Base-by-base conservation (phyloP, 2,888 invertebrate genomes). In the Osmoderma eremita region DNA sequence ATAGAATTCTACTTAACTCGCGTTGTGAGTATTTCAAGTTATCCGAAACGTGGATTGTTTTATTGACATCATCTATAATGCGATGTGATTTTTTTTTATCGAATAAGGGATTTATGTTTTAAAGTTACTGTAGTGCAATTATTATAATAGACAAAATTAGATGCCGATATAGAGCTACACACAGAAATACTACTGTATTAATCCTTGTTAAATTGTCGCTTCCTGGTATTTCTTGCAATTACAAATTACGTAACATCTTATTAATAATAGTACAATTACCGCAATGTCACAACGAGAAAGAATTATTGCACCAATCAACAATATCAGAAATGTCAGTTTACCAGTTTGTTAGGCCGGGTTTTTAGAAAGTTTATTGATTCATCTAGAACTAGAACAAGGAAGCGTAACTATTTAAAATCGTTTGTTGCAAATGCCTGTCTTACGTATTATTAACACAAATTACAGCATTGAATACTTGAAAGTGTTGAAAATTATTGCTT, bases 361-460 rank as follows among this genome's bases (percentile, higher is more conserved):
- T 53, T 64, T 64, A 64, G 64, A 64, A 64, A 64, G 64, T 53
- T 13, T 15, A 30, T 5, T 36, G 39, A 53, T 45, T 41, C 53
- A 64, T 51, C 51, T 64, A 41, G 17, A 13, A 24, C 51, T 64
- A 41, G 17, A 13, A 24, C 45, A 51, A 64, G 42, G 64, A 53
- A 53, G 51, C 53, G 30, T 45, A 41, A 41, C 53, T 53, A 53
- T 64, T 51, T 17, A 64, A 64, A 42, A 53, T 53, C 4, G 20
- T 41, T 18, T 30, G 53, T n/a, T 50, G 17, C 17, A 24, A 24
- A 22, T 24, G 15, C 22, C 8, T 18, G 30, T 58, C 22, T 2
- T 8, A 10, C 18, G 45, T 45, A 18, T 45, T 18, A 45, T 3
- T 48, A 12, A 8, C 2, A 20, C 18, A 30, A 36, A 15, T 30